These are phyloP conservation scores for Octodon degus DNA, from an alignment of 2,113 vertebrate species.

Conservation along the genomic window DNA sequence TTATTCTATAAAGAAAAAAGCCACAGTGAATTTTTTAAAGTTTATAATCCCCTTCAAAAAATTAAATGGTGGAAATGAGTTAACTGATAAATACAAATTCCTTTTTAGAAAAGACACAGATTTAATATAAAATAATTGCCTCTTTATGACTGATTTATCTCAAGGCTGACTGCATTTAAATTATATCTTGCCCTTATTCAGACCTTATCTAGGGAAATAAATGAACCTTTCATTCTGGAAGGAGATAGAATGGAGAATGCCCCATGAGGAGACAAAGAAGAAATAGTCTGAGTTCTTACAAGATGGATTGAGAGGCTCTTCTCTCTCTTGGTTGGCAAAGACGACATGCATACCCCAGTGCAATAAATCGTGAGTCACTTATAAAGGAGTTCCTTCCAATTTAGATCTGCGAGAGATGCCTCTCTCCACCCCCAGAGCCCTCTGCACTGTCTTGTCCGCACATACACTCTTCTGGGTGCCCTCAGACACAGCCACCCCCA, in stretches of 20 bases:
- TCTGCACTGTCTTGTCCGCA: background rate
- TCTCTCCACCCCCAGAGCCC: background rate
- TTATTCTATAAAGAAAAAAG: slow-evolving; percentile 68
- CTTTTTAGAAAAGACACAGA: slow-evolving; percentile 65
- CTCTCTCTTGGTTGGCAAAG: slow-evolving; percentile 56
- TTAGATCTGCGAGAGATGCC: slow-evolving; percentile 2
- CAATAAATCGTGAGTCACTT: slow-evolving; percentile 56
- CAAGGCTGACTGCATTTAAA: slow-evolving; percentile 75
- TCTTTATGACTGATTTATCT: slow-evolving; percentile 78
- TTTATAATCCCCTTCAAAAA: slow-evolving; percentile 78
- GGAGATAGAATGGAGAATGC: slow-evolving; percentile 73
- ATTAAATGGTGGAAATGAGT: slow-evolving; percentile 65
- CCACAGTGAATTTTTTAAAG: slow-evolving; percentile 71
- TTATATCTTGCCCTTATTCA: slow-evolving; percentile 74
- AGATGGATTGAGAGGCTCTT: slow-evolving; percentile 72
- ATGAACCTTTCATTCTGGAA: slow-evolving; percentile 80
- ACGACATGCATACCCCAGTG: slow-evolving; percentile 37
- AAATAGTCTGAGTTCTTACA: slow-evolving; percentile 71
- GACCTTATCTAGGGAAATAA: slow-evolving; percentile 77
- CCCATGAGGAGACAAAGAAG: slow-evolving; percentile 72
- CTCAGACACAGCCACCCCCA: too few relatives aligned
- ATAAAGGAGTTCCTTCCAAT: slow-evolving; percentile 27
- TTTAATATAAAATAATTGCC: slow-evolving; percentile 77
- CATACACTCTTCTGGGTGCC: background rate
- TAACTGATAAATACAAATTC: slow-evolving; percentile 79